Percentiles rank a stretch among this genome's conserved stretches.
Conservation (phyloP, 2,797 vertebrate species). For the Sebastes kiyomatsui region DNA sequence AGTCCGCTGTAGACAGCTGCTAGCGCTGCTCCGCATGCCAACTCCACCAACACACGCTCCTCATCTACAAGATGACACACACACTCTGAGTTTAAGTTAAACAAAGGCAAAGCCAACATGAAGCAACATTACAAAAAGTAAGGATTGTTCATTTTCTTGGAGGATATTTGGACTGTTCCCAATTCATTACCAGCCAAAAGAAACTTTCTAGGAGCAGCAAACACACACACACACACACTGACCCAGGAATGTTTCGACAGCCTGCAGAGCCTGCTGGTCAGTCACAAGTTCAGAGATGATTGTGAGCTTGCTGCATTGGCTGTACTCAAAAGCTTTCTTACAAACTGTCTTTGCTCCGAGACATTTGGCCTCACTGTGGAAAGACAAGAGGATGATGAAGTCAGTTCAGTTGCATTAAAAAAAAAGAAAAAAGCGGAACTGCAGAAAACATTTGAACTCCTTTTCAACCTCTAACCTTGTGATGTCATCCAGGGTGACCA, state of each 20-base stretch:
- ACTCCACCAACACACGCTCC: slow-evolving; percentile 74
- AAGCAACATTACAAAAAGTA: background rate
- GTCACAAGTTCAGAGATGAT: slow-evolving; percentile 74
- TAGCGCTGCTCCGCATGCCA: slow-evolving; percentile 72
- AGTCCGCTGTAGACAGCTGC: slow-evolving; percentile 71
- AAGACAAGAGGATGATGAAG: background rate
- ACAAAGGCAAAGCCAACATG: background rate
- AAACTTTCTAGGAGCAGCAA: background rate
- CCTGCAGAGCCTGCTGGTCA: slow-evolving; percentile 71
- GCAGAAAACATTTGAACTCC: background rate
- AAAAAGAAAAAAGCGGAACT: accelerated
- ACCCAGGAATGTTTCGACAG: slow-evolving; percentile 73
- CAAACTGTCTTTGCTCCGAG: slow-evolving; percentile 80
- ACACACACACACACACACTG: slow-evolving; percentile 3
- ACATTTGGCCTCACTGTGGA: slow-evolving; percentile 80
- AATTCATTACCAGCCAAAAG: background rate
- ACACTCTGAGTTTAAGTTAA: background rate
- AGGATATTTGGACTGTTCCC: background rate
- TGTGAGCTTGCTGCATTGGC: slow-evolving; percentile 53
- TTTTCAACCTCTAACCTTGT: slow-evolving; percentile 76
- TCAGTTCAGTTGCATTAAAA: accelerated
- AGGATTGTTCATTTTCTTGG: background rate
- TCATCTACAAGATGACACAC: slow-evolving; percentile 54
- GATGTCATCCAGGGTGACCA: slow-evolving; percentile 84
- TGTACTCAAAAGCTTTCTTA: slow-evolving; percentile 74